Conservation (phyloP, 92 coral and sea anemone species). For the Micromussa lordhowensis region DNA sequence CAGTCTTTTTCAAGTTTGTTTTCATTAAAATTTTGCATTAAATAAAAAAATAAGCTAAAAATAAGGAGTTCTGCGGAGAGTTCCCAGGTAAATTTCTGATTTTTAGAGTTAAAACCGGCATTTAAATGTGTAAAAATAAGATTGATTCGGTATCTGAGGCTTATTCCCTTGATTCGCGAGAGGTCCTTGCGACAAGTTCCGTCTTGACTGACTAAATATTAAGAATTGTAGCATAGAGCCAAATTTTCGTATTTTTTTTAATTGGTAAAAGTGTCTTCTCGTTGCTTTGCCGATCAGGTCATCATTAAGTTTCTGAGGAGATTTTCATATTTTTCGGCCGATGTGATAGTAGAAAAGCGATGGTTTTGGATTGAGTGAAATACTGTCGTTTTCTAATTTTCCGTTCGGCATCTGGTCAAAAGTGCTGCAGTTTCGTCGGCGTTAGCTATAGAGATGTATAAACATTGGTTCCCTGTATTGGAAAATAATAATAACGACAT, state of each 20-base stretch:
- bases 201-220: neutral
- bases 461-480: neutral
- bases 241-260: neutral
- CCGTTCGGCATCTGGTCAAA: neutral
- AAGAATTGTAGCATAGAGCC: neutral
- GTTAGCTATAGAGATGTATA: too few species aligned
- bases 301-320: neutral
- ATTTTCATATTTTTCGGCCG: neutral
- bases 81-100: neutral
- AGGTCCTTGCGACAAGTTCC: neutral
- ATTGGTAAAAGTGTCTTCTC: neutral
- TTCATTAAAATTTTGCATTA: too few species aligned
- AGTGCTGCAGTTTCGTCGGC: neutral
- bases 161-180: too few species aligned
- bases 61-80: neutral
- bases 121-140: too few species aligned
- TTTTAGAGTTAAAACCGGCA: too few species aligned
- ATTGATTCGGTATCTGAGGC: too few species aligned
- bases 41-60: too few species aligned
- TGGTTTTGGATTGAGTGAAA: neutral
- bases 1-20: neutral
- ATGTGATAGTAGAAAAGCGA: neutral
- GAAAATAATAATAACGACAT: neutral
- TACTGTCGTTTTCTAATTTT: too few species aligned
- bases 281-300: too few species aligned